A percentile compares a stretch with the other conserved stretches of the same genome.
phyloP scores from a whole-genome alignment of 2,888 invertebrate species.

The Cremastinae sp. region DNA sequence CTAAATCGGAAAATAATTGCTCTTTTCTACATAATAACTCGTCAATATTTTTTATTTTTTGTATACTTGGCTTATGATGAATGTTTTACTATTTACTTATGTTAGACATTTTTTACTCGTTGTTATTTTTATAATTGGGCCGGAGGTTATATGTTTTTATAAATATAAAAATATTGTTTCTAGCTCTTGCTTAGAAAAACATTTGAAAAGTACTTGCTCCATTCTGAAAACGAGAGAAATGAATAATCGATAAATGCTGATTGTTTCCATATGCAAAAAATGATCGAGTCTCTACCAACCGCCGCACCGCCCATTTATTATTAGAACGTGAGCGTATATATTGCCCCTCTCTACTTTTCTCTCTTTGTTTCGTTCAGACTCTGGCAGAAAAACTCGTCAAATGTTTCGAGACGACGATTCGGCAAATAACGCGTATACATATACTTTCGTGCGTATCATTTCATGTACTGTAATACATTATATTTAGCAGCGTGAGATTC shows the following conservation, averaged over 20 bases:
- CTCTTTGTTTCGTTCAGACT: not conserved
- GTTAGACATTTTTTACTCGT: no score
- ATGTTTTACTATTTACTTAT: no score
- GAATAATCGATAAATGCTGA: conserved; percentile 13
- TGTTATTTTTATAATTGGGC: no score
- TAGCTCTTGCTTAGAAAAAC: conserved; percentile 4
- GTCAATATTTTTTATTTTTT: no score
- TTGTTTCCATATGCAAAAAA: conserved; percentile 32
- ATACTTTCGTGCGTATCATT: no score
- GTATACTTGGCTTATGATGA: no score
- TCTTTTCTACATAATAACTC: conserved; percentile 13
- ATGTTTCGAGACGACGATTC: conserved; percentile 43
- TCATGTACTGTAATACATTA: no score
- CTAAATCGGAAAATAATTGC: conserved; percentile 4
- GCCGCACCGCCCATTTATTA: conserved; percentile 62
- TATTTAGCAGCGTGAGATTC: no score
- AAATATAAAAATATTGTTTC: no score
- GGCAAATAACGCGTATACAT: not conserved
- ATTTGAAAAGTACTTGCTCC: conserved; percentile 12
- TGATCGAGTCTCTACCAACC: conserved; percentile 10
- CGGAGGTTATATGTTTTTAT: no score
- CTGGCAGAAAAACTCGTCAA: conserved; percentile 4
- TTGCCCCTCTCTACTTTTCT: conserved; percentile 8
- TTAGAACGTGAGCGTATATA: conserved; percentile 62
- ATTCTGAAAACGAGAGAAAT: conserved; percentile 20